These are phyloP conservation scores for Podabrus alpinus DNA, from an alignment of 2,888 invertebrate genomes.

Conservation along the genomic window DNA sequence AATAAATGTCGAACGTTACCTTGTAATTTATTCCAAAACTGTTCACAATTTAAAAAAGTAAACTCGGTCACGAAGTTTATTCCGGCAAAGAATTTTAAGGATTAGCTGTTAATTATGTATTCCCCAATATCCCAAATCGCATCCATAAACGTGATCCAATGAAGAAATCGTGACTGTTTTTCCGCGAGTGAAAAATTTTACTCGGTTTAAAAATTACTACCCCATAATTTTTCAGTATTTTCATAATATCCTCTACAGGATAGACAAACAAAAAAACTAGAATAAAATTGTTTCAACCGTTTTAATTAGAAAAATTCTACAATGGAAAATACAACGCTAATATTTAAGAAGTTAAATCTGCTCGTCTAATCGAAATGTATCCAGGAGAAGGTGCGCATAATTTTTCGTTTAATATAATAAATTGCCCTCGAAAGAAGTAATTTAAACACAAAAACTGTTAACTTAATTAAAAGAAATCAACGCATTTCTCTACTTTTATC, in stretches of 20 bases:
- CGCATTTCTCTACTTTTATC: neutral
- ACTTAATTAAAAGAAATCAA: neutral
- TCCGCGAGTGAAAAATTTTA: neutral
- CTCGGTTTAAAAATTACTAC: neutral
- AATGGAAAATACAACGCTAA: neutral
- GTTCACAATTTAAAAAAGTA: neutral
- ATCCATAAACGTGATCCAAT: conserved; percentile 3
- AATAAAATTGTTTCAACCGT: neutral
- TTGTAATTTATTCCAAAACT: neutral
- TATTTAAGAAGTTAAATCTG: neutral
- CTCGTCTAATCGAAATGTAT: neutral
- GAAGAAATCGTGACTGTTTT: conserved; percentile 2
- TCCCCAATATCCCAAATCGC: conserved; percentile 3
- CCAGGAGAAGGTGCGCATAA: neutral
- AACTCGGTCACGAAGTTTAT: conserved; percentile 1
- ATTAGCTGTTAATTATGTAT: conserved; percentile 2
- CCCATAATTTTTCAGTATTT: neutral
- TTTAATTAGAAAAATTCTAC: neutral
- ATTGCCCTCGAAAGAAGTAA: neutral
- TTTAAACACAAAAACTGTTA: neutral
- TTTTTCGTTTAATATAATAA: conserved; percentile 1
- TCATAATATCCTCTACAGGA: neutral
- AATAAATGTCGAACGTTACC: neutral
- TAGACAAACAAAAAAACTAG: neutral
- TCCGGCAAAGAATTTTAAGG: neutral